Percentiles rank a stretch among this genome's conserved stretches.
These are phyloP conservation scores for Drosophila macrospina DNA, from an alignment of 2,888 invertebrate species.

Conservation along the genomic window DNA sequence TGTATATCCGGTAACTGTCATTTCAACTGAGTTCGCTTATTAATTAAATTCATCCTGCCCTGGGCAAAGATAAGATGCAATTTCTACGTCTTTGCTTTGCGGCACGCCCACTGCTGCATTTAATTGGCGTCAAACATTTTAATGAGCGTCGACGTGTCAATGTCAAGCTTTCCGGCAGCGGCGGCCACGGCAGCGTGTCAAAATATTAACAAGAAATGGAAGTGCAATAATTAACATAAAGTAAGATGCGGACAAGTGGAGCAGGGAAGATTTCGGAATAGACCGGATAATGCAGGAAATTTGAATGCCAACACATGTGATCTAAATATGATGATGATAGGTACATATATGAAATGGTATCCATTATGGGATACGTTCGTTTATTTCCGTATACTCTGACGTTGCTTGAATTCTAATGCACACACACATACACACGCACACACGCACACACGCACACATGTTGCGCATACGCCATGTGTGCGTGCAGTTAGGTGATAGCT, in stretches of 20 bases:
- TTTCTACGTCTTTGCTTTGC: constrained; percentile 16
- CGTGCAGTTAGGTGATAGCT: constrained; percentile 43
- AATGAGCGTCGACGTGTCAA: constrained; percentile 68
- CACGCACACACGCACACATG: constrained; percentile 24
- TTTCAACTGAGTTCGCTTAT: constrained; percentile 27
- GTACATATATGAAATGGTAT: constrained; percentile 27
- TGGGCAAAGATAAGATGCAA: constrained; percentile 46
- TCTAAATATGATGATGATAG: constrained; percentile 45
- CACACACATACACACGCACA: constrained; percentile 21
- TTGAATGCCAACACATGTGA: constrained; percentile 69
- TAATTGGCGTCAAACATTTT: constrained; percentile 73
- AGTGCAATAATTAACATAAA: constrained; percentile 66
- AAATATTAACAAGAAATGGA: constrained; percentile 67
- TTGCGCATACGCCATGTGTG: constrained; percentile 48
- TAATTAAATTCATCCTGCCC: constrained; percentile 55
- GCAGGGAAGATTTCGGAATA: constrained; percentile 9
- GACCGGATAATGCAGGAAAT: constrained; percentile 56
- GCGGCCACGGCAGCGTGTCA: constrained; percentile 19
- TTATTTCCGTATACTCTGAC: constrained; percentile 36
- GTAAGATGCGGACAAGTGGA: constrained; percentile 15
- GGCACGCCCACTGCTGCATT: constrained; percentile 31
- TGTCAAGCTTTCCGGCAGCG: constrained; percentile 57
- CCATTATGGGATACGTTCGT: constrained; percentile 29
- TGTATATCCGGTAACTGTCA: constrained; percentile 25
- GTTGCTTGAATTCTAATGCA: constrained; percentile 53